Evolutionary conservation across 2,797 vertebrate species (phyloP).

Genomic region (Garrulus glandarius): DNA sequence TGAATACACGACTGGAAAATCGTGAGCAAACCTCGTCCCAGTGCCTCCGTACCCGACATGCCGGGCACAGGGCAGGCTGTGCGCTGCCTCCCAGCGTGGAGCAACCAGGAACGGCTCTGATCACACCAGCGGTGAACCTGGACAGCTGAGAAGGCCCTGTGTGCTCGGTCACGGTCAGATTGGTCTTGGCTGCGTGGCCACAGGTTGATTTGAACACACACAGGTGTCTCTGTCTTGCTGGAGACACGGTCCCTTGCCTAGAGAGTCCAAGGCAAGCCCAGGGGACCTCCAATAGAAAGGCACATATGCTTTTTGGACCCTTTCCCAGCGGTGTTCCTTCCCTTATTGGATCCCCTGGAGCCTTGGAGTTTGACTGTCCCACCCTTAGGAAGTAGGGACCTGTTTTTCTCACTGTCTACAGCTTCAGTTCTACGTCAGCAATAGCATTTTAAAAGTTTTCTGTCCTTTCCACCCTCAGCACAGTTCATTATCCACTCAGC

Average conservation of each 20-base stretch:
- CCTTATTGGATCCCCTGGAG: neutral
- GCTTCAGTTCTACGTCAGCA: neutral
- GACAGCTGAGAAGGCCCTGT: neutral
- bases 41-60: neutral
- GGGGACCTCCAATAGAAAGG: neutral
- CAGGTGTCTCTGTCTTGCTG: neutral
- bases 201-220: neutral
- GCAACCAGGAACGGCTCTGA: neutral
- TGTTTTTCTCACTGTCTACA: neutral
- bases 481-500: neutral
- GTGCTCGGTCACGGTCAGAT: neutral
- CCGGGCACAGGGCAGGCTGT: neutral
- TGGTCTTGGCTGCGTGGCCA: neutral
- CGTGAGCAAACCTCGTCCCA: rapidly evolving
- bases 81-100: neutral
- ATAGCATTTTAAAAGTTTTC: neutral
- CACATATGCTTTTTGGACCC: neutral
- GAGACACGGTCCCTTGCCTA: rapidly evolving
- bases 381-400: neutral
- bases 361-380: neutral
- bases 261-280: neutral
- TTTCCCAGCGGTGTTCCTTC: neutral
- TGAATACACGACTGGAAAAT: rapidly evolving
- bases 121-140: rapidly evolving
- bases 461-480: neutral